Conservation (phyloP, 2,113 vertebrate genomes). For the Dendropsophus ebraccatus region DNA sequence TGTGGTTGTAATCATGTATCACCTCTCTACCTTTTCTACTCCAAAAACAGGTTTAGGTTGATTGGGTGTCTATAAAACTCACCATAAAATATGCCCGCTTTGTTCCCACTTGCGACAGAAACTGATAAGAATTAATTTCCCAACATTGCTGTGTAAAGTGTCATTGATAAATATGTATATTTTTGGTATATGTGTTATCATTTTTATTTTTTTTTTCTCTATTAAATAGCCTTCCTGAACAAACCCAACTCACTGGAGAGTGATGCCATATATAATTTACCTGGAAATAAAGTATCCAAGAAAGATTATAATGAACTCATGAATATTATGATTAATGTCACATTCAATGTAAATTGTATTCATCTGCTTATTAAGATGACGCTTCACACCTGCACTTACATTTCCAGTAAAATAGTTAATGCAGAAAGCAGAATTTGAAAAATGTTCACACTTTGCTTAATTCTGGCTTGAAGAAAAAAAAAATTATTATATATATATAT, state of each 20-base stretch:
- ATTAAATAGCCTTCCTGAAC: constrained; percentile 18
- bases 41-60: too few species aligned
- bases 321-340: constrained; percentile 60
- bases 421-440: constrained; percentile 22
- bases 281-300: constrained; percentile 53
- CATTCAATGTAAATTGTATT: constrained; percentile 56
- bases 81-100: too few species aligned
- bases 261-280: constrained; percentile 54
- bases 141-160: too few species aligned
- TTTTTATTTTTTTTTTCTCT: not conserved
- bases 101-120: too few species aligned
- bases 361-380: constrained; percentile 57
- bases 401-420: constrained; percentile 44
- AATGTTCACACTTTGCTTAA: constrained; percentile 33
- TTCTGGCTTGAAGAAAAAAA: not conserved
- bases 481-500: too few species aligned
- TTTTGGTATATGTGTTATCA: not conserved
- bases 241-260: constrained; percentile 6
- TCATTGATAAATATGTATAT: too few species aligned
- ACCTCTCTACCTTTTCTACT: too few species aligned
- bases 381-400: constrained; percentile 57
- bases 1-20: too few species aligned
- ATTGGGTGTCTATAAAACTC: too few species aligned
- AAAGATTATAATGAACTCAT: constrained; percentile 58
- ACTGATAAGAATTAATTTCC: too few species aligned